phyloP scores from a whole-genome alignment of 2,113 vertebrate genomes.

The Pholis gunnellus region DNA sequence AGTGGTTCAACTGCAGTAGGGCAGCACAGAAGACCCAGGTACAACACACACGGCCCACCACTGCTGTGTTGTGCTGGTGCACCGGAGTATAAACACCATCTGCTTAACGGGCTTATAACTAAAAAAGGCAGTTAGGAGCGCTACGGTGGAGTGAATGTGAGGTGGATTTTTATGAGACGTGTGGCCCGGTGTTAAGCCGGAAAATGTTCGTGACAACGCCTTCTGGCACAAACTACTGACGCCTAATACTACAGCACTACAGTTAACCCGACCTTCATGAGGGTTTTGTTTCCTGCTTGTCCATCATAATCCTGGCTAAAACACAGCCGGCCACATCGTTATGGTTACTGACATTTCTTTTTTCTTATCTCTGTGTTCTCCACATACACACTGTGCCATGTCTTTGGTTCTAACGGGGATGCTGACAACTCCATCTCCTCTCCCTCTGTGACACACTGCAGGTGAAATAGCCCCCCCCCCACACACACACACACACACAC shows the following conservation, averaged over 20 bases:
- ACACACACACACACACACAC: neutral
- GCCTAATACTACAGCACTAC: neutral
- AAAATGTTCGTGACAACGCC: conserved; percentile 24
- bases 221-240: neutral
- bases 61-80: neutral
- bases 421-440: neutral
- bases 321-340: neutral
- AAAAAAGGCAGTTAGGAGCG: conserved; percentile 10
- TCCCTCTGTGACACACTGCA: conserved; percentile 13
- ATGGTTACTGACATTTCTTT: neutral
- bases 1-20: no score
- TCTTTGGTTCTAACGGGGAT: neutral
- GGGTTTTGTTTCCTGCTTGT: neutral
- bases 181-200: conserved; percentile 28
- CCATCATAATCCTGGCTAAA: neutral
- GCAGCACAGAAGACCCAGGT: no score
- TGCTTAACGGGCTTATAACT: conserved; percentile 65
- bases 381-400: neutral
- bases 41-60: no score
- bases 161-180: conserved; percentile 39
- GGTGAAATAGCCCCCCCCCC: conserved; percentile 15
- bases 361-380: neutral
- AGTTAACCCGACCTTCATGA: neutral
- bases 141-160: conserved; percentile 31
- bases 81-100: conserved; percentile 37